Conservation (phyloP, 2,888 invertebrate species). For the Capitulum mitella region DNA sequence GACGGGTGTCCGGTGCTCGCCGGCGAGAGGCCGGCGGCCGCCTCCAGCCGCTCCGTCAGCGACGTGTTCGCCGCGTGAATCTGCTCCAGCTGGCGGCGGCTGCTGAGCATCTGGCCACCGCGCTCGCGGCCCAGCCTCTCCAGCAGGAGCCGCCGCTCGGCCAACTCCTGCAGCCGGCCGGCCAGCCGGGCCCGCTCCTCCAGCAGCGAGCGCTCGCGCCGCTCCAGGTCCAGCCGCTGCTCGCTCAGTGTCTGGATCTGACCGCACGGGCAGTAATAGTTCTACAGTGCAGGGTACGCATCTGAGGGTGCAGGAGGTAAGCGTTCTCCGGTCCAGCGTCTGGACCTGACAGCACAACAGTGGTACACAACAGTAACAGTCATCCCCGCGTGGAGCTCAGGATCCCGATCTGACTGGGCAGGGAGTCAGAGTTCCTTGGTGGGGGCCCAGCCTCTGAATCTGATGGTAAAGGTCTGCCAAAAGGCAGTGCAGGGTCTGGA, state of each 20-base stretch:
- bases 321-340: too few relatives aligned
- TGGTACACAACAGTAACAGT: too few relatives aligned
- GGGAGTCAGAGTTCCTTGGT: too few relatives aligned
- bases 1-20: slow-evolving; percentile 53
- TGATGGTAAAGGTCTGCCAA: too few relatives aligned
- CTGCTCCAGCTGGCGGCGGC: slow-evolving; percentile 40
- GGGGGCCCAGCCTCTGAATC: too few relatives aligned
- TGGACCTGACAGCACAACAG: too few relatives aligned
- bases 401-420: too few relatives aligned
- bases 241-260: slow-evolving; percentile 56
- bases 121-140: slow-evolving; percentile 72
- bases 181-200: slow-evolving; percentile 72
- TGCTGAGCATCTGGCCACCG: slow-evolving; percentile 48
- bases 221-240: slow-evolving; percentile 76
- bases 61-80: slow-evolving; percentile 63
- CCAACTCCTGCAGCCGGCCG: slow-evolving; percentile 77
- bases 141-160: slow-evolving; percentile 75
- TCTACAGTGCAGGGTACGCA: too few relatives aligned
- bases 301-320: too few relatives aligned
- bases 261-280: too few relatives aligned
- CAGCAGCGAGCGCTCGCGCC: slow-evolving; percentile 63
- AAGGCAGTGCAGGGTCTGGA: too few relatives aligned
- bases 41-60: slow-evolving; percentile 61
- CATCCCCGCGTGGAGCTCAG: too few relatives aligned
- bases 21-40: slow-evolving; percentile 46